Evolutionary conservation across 2,113 vertebrate genomes (phyloP).

Genomic region (Chaetops frenatus): DNA sequence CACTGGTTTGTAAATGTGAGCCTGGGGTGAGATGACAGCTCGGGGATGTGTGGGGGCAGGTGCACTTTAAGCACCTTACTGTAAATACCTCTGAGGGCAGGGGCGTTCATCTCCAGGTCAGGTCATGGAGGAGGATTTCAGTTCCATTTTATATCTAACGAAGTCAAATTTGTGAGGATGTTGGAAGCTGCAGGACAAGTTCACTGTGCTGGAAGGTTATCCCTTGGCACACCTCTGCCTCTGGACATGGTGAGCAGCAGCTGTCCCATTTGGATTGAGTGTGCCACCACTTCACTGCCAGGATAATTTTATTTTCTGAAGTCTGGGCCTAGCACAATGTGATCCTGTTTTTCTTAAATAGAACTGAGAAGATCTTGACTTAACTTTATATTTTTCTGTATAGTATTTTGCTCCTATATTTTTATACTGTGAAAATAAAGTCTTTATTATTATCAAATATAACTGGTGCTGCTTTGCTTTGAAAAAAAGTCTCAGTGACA

Average conservation of each 20-base stretch:
- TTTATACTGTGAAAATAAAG: conserved; percentile 68
- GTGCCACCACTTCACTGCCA: neutral
- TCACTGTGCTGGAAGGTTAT: neutral
- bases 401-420: conserved; percentile 13
- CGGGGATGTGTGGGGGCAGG: neutral
- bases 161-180: neutral
- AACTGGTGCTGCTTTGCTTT: neutral
- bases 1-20: neutral
- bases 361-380: neutral
- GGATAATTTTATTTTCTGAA: neutral
- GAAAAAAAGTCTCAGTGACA: neutral
- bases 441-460: neutral
- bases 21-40: neutral
- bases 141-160: neutral
- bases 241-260: neutral
- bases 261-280: neutral
- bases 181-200: neutral
- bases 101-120: neutral
- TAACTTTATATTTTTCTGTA: conserved; percentile 28
- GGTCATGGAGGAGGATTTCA: neutral
- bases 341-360: neutral
- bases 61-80: neutral
- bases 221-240: neutral
- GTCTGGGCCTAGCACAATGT: neutral
- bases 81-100: neutral